phyloP scores from a whole-genome alignment of 92 coral and sea anemone genomes.

The Parazoanthus atlanticus region DNA sequence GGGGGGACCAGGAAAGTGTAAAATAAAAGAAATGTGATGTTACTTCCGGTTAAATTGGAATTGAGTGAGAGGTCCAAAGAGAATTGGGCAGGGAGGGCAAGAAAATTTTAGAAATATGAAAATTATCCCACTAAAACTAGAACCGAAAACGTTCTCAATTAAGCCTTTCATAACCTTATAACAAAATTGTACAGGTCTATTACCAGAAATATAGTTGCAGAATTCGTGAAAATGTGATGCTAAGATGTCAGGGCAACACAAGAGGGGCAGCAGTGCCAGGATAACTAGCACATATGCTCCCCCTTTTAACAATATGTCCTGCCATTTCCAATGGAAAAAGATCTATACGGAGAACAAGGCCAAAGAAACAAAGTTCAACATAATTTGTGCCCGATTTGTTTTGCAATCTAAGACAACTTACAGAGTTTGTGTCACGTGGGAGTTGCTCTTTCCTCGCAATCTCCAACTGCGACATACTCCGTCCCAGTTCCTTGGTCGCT shows the following conservation, averaged over 20 bases:
- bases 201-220: too few relatives aligned
- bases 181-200: too few relatives aligned
- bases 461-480: slow-evolving; percentile 2
- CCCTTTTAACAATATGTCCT: background rate
- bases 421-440: slow-evolving; percentile 11
- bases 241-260: background rate
- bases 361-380: background rate
- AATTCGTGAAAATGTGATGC: background rate
- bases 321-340: background rate
- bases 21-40: too few relatives aligned
- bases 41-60: too few relatives aligned
- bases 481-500: slow-evolving; percentile 12
- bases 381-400: too few relatives aligned
- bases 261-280: background rate
- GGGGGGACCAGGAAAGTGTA: too few relatives aligned
- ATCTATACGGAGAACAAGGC: background rate
- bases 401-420: background rate
- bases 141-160: too few relatives aligned
- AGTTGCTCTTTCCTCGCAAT: slow-evolving; percentile 2
- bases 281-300: background rate
- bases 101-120: too few relatives aligned
- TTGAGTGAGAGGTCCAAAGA: too few relatives aligned
- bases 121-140: too few relatives aligned
- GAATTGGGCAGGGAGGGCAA: too few relatives aligned
- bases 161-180: too few relatives aligned